Evolutionary conservation across 2,888 invertebrate genomes (phyloP).

Genomic region (Malacosoma neustria): DNA sequence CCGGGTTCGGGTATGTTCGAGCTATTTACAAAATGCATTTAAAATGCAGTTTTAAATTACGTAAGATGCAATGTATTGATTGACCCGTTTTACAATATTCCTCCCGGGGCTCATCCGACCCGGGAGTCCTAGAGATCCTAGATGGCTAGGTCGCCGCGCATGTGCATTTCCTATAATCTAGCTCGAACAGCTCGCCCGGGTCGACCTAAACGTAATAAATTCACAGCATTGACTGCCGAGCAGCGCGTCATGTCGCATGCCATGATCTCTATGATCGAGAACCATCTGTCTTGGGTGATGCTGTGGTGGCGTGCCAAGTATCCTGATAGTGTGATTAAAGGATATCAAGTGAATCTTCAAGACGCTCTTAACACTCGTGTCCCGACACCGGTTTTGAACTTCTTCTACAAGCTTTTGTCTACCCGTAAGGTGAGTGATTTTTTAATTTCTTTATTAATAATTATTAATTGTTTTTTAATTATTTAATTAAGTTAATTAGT

Average conservation of each 20-base stretch:
- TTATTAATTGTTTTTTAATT: not conserved
- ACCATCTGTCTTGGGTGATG: constrained; percentile 93
- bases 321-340: constrained; percentile 91
- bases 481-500: not conserved
- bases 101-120: too few relatives aligned
- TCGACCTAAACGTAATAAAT: constrained; percentile 21
- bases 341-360: constrained; percentile 93
- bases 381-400: constrained; percentile 90
- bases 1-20: too few relatives aligned
- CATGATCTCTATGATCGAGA: constrained; percentile 95
- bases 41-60: too few relatives aligned
- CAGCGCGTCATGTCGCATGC: constrained; percentile 93
- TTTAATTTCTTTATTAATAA: not conserved
- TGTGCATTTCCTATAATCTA: constrained; percentile 32
- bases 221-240: constrained; percentile 81
- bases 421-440: constrained; percentile 88
- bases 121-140: constrained; percentile 22
- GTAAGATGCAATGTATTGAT: too few relatives aligned
- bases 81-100: too few relatives aligned
- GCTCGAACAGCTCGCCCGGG: constrained; percentile 9
- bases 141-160: constrained; percentile 35
- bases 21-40: too few relatives aligned
- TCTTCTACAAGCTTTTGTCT: constrained; percentile 91
- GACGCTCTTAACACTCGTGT: constrained; percentile 90
- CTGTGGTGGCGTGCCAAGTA: constrained; percentile 95